Evolutionary conservation across 2,888 invertebrate species (phyloP).

Genomic region (Agelastica alni): DNA sequence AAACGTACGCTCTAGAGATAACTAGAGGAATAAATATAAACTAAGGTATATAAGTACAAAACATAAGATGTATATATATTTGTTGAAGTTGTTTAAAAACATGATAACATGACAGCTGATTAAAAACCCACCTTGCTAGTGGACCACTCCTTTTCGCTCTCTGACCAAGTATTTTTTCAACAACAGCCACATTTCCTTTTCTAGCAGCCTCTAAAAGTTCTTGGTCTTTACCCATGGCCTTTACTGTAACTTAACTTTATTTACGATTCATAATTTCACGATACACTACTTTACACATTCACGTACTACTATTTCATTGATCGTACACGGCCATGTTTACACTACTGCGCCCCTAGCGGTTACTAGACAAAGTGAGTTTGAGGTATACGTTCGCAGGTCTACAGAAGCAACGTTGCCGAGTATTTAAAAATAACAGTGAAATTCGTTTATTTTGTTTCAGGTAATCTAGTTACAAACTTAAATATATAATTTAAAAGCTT

Average conservation of each 20-base stretch:
- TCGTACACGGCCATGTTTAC: constrained; percentile 73
- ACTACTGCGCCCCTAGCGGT: constrained; percentile 56
- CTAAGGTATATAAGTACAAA: not conserved
- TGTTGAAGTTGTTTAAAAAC: constrained; percentile 22
- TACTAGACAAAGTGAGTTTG: constrained; percentile 39
- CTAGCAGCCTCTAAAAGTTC: constrained; percentile 95
- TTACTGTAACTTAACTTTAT: constrained; percentile 44
- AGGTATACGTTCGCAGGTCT: constrained; percentile 4
- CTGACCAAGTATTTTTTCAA: constrained; percentile 89
- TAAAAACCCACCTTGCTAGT: constrained; percentile 78
- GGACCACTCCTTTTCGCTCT: constrained; percentile 92
- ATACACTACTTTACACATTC: constrained; percentile 59
- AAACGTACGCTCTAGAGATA: not conserved
- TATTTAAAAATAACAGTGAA: too few relatives aligned
- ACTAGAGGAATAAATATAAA: not conserved
- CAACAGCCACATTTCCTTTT: constrained; percentile 84
- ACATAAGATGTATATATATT: not conserved
- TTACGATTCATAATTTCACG: constrained; percentile 51
- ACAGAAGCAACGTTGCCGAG: not conserved
- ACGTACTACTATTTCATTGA: constrained; percentile 74
- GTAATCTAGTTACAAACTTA: too few relatives aligned
- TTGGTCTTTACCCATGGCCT: constrained; percentile 91
- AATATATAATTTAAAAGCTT: too few relatives aligned
- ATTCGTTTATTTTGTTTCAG: too few relatives aligned
- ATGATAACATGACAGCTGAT: constrained; percentile 46